A percentile compares a stretch with the other conserved stretches of the same genome.
Evolutionary conservation across 2,888 invertebrate species (phyloP).

Genomic region (Caenorhabditis sulstoni): DNA sequence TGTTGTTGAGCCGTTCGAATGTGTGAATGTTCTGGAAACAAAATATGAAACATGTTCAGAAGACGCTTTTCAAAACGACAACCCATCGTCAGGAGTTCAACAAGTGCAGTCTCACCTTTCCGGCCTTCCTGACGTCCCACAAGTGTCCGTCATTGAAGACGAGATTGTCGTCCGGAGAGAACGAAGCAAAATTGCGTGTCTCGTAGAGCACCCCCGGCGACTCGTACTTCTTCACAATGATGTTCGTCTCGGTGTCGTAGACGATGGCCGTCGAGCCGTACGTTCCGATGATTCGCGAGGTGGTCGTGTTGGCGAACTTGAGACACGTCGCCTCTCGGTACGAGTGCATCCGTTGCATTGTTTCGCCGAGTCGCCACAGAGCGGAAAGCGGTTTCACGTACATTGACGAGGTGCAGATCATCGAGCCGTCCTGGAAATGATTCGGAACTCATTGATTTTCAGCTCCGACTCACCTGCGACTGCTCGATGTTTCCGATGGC

Average conservation of each 20-base stretch:
- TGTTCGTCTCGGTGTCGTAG: slow-evolving; percentile 91
- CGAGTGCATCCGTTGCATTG: slow-evolving; percentile 84
- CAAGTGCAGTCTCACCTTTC: background rate
- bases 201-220: slow-evolving; percentile 27
- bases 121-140: slow-evolving; percentile 55
- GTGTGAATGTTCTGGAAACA: slow-evolving; percentile 90
- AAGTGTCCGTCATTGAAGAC: slow-evolving; percentile 63
- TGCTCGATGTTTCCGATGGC: slow-evolving; percentile 87
- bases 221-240: slow-evolving; percentile 86
- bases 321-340: slow-evolving; percentile 84
- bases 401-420: slow-evolving; percentile 90
- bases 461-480: slow-evolving; percentile 82
- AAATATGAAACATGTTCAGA: too few relatives aligned
- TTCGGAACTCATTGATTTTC: background rate
- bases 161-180: slow-evolving; percentile 63
- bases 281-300: slow-evolving; percentile 92
- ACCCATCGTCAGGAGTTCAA: too few relatives aligned
- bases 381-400: slow-evolving; percentile 90
- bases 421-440: slow-evolving; percentile 85
- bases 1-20: slow-evolving; percentile 93
- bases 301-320: slow-evolving; percentile 86
- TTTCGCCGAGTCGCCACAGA: slow-evolving; percentile 84
- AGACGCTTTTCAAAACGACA: too few relatives aligned
- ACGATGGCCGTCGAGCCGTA: slow-evolving; percentile 89
- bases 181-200: slow-evolving; percentile 53